These are phyloP conservation scores for Odontomyia ornata DNA, from an alignment of 2,888 invertebrate genomes.

Conservation along the genomic window DNA sequence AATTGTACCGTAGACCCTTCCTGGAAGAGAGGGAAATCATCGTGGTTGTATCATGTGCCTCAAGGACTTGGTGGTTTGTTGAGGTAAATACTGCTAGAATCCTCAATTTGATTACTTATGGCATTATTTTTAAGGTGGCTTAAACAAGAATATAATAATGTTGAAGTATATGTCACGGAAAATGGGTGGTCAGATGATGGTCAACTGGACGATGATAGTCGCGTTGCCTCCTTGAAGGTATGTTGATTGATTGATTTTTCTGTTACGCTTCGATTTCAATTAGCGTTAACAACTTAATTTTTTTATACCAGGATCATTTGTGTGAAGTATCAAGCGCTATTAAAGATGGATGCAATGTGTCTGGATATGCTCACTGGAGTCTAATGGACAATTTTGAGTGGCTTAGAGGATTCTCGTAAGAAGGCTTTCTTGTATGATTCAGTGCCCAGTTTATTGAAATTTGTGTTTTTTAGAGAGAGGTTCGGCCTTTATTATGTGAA, in stretches of 20 bases:
- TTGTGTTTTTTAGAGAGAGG: constrained; percentile 66
- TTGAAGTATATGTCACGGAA: constrained; percentile 69
- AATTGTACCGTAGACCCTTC: constrained; percentile 52
- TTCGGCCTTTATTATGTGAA: no score
- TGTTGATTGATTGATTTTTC: background rate
- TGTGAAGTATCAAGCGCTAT: constrained; percentile 56
- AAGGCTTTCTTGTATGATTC: constrained; percentile 9
- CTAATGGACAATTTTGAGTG: constrained; percentile 60
- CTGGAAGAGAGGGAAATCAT: constrained; percentile 56
- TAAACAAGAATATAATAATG: constrained; percentile 67
- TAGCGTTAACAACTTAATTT: background rate
- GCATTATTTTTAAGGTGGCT: constrained; percentile 63
- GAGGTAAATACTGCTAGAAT: no score
- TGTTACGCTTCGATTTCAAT: background rate
- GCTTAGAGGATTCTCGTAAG: constrained; percentile 58
- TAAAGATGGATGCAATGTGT: constrained; percentile 56
- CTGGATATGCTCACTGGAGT: constrained; percentile 57
- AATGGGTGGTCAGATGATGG: constrained; percentile 68
- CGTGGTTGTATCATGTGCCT: constrained; percentile 58
- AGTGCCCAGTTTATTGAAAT: background rate
- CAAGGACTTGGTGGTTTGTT: constrained; percentile 54
- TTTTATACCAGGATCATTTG: constrained; percentile 54
- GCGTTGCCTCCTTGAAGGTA: constrained; percentile 58
- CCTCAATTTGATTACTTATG: no score
- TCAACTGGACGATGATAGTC: constrained; percentile 59